phyloP scores from a whole-genome alignment of 2,113 vertebrate genomes.

The Caracal caracal region DNA sequence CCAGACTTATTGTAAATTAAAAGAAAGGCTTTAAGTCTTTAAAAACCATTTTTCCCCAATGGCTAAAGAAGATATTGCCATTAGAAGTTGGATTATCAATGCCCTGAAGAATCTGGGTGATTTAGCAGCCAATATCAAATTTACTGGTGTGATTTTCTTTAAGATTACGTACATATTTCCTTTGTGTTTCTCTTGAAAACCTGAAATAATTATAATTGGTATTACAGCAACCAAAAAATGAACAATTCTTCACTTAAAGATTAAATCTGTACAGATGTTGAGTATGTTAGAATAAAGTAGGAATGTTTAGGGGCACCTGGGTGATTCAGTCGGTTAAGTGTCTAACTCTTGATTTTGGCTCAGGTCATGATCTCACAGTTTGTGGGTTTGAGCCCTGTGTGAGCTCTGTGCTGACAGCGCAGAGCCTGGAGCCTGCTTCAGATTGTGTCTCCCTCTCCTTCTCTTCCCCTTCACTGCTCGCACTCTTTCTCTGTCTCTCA shows the following conservation, averaged over 20 bases:
- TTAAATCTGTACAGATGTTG: slow-evolving; percentile 5
- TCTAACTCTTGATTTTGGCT: too few species aligned
- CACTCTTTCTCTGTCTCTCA: too few species aligned
- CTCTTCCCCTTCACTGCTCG: too few species aligned
- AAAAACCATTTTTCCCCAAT: not conserved
- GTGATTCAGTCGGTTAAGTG: too few species aligned
- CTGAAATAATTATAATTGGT: not conserved
- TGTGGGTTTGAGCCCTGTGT: too few species aligned
- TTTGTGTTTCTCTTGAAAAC: not conserved
- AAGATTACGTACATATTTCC: not conserved
- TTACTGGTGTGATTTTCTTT: slow-evolving; percentile 27
- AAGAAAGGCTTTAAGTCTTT: not conserved
- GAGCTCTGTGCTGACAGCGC: too few species aligned
- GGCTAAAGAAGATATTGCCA: not conserved
- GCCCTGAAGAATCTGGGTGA: not conserved
- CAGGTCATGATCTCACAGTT: too few species aligned
- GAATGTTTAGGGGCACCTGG: not conserved
- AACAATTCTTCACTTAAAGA: slow-evolving; percentile 30
- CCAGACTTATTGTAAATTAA: slow-evolving; percentile 2
- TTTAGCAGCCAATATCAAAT: not conserved
- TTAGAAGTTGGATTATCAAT: slow-evolving; percentile 5
- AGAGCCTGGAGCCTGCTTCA: too few species aligned
- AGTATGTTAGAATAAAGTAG: not conserved
- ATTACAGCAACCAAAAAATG: not conserved
- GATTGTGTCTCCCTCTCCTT: too few species aligned